phyloP scores from a whole-genome alignment of 2,113 vertebrate genomes.

The Phasianus colchicus region DNA sequence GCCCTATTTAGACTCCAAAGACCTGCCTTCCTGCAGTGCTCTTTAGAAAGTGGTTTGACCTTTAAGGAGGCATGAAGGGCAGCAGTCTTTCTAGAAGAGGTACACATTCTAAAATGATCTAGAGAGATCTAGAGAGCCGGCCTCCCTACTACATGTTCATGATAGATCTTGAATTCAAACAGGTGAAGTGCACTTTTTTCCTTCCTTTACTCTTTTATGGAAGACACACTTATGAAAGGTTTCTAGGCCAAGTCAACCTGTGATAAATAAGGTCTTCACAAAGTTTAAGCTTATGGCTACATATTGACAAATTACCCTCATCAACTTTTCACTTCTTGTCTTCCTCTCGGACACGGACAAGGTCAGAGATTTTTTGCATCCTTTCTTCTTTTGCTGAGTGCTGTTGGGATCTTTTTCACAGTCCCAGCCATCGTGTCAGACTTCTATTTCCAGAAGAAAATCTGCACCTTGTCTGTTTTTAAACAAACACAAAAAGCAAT shows the following conservation, averaged over 20 bases:
- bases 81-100: background rate
- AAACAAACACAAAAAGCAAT: background rate
- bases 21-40: background rate
- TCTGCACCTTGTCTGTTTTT: background rate
- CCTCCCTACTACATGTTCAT: background rate
- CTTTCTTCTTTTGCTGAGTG: background rate
- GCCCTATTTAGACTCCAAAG: background rate
- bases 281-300: conserved; percentile 6
- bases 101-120: background rate
- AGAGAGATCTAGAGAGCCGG: background rate
- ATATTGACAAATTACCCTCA: conserved; percentile 38
- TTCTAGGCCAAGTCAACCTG: background rate
- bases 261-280: conserved; percentile 38
- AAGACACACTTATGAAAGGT: background rate
- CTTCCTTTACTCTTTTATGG: background rate
- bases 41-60: background rate
- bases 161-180: background rate
- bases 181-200: background rate
- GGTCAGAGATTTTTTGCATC: background rate
- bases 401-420: background rate
- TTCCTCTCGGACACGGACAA: conserved; percentile 27
- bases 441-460: background rate
- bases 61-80: background rate
- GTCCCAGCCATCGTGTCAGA: background rate
- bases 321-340: conserved; percentile 10